Evolutionary conservation across 2,797 vertebrate genomes (phyloP), one percentile per base, ranked within the genome.

Genomic region (Anomalospiza imberbis): DNA sequence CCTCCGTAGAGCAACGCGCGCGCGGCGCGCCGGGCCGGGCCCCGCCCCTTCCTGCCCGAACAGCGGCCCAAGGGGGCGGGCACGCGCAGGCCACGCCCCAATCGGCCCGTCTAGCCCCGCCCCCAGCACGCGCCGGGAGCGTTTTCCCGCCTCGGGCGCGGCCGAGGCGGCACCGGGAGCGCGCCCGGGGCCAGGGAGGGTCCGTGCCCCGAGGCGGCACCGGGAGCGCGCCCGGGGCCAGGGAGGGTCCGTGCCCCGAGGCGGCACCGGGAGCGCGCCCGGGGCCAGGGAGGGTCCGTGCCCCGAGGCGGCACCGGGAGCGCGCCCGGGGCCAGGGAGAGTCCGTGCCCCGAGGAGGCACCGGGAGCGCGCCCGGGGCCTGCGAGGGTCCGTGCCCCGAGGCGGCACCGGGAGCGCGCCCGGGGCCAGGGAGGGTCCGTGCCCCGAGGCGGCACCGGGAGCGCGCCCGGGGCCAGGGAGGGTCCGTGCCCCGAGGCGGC

Each of bases 101-200:
- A 40, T 16, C 15, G 0, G 1, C 1, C 6, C 0, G 16, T 1
- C 3, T 58, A 1, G 68, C 29, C 8, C 20, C 68, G 68, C 60
- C 51, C 44, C 20, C 24, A 3, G 31, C 67, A 5, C 38, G 44
- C 8, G 12, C 14, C 0, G 7, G 5, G 7, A 9, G n/a, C 8
- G 4, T 3, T 3, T 67, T 81, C 65, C 44, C 48, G 60, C 60
- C 44, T n/a, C 3, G 15, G 7, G 21, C 8, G 20, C 7, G 7
- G 7, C 62, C 14, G 32, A 17, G 47, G 38, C 4, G 38, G 18
- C 18, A 14, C 8, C 4, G 36, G 36, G 12, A 40, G 3, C 3
- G 58, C 25, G 36, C 36, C 25, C 3, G 36, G 24, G 57, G 19
- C 18, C 7, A 10, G 36, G 28, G 26, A 5, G 3, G 6, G 20